Base-by-base conservation (phyloP, 1,140 invertebrate species). In the Octopus sinensis region DNA sequence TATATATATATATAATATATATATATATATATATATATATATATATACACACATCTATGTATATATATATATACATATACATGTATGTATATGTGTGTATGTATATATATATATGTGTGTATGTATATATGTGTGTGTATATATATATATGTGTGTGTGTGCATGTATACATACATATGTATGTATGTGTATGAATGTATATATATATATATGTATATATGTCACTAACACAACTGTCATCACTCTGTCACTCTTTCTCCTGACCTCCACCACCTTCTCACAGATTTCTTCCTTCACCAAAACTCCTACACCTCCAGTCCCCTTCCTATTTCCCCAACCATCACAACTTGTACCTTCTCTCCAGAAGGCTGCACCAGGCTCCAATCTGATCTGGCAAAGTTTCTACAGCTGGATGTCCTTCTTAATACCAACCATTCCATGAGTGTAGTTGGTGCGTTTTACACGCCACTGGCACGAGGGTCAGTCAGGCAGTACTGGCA, bases 1-100 rank as follows among this genome's bases (percentile, higher is more conserved):
- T n/a, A 7, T 5, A 71, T 0, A 23, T 71, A 23, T 13, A 71
- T 71, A 12, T 12, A 71, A 71, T 71, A 71, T 71, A 12, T 71
- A 12, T 12, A 71, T 71, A 71, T 71, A 71, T 71, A 71, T 71
- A 71, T 71, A 71, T 13, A 71, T 71, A 71, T 71, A 71, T 71
- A 71, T 71, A 71, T 13, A 71, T 13, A 71, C 4, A 71, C 68
- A 71, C 68, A 71, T 23, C 17, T 23, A 71, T 13, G 30, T 71
- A 13, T 71, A 13, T 71, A 13, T 23, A 71, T n/a, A n/a, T n/a
- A 7, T 5, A 71, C 5, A 23, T 71, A 23, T 13, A 71, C 30
- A 71, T 71, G 30, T 71, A 71, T 71, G 30, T 71, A 71, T 71
- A 71, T 71, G 30, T 71, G 5, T 71, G 12, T 5, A 13, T 4